phyloP scores from a whole-genome alignment of 2,888 invertebrate genomes.

The Tetropium fuscum region DNA sequence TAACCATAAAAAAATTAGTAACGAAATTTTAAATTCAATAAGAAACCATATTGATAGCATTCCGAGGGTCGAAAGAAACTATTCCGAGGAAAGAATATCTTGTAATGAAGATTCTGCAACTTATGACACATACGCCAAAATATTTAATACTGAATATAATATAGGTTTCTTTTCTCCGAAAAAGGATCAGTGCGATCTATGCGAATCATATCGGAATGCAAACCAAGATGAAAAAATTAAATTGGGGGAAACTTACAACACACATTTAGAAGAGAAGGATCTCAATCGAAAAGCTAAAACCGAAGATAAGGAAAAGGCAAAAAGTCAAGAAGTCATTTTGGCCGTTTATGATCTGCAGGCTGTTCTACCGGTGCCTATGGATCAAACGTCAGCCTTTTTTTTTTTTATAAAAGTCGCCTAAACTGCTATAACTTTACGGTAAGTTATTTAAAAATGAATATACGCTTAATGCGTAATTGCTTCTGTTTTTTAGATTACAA shows the following conservation, averaged over 20 bases:
- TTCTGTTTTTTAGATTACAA: slow-evolving; percentile 18
- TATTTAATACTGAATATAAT: slow-evolving; percentile 54
- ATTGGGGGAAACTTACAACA: slow-evolving; percentile 22
- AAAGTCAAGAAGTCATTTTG: slow-evolving; percentile 22
- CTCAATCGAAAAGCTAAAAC: not conserved
- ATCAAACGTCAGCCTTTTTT: slow-evolving; percentile 52
- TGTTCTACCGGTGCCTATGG: slow-evolving; percentile 52
- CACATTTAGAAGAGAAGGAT: slow-evolving; percentile 7
- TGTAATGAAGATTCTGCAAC: slow-evolving; percentile 45
- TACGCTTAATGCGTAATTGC: too few relatives aligned
- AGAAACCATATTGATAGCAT: slow-evolving; percentile 51
- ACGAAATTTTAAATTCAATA: slow-evolving; percentile 46
- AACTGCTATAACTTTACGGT: slow-evolving; percentile 29
- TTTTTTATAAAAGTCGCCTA: slow-evolving; percentile 33
- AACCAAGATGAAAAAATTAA: slow-evolving; percentile 41
- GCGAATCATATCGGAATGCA: slow-evolving; percentile 49
- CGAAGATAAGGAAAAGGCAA: not conserved
- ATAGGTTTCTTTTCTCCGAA: slow-evolving; percentile 45
- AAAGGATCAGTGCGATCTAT: slow-evolving; percentile 52
- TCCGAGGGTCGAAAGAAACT: slow-evolving; percentile 49
- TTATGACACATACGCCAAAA: slow-evolving; percentile 48
- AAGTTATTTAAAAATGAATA: too few relatives aligned
- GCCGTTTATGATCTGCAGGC: slow-evolving; percentile 55
- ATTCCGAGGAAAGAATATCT: slow-evolving; percentile 43
- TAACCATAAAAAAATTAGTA: slow-evolving; percentile 42